Percentiles rank a stretch among this genome's conserved stretches.
Conservation (phyloP, 2,797 vertebrate species). For the Eptatretus atami region DNA sequence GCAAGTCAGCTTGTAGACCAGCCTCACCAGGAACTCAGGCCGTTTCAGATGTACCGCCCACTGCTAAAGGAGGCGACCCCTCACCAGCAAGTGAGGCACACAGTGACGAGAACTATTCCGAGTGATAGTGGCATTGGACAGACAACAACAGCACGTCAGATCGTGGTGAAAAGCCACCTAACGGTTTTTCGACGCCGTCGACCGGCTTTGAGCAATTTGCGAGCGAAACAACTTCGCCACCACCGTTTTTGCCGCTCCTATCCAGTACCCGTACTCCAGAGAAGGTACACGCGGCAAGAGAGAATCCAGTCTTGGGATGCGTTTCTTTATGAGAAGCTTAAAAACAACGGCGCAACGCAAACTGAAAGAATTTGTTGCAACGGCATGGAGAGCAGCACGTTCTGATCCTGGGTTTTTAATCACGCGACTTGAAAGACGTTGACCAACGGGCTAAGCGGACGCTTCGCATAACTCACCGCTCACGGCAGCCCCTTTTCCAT, state of each 20-base stretch:
- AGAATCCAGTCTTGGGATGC: conserved; percentile 29
- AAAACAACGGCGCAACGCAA: conserved; percentile 66
- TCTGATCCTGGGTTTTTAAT: conserved; percentile 75
- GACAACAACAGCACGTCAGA: conserved; percentile 69
- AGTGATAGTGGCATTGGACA: conserved; percentile 60
- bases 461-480: conserved; percentile 50
- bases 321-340: conserved; percentile 41
- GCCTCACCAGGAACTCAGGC: conserved; percentile 39
- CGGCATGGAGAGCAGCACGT: conserved; percentile 16
- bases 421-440: conserved; percentile 56
- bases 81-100: conserved; percentile 63
- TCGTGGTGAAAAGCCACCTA: conserved; percentile 40
- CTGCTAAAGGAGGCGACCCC: conserved; percentile 60
- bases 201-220: conserved; percentile 14
- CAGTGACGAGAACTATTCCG: conserved; percentile 53
- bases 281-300: conserved; percentile 69
- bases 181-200: conserved; percentile 41
- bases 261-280: conserved; percentile 55
- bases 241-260: conserved; percentile 46
- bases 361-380: conserved; percentile 71
- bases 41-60: conserved; percentile 14
- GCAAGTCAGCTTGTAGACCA: conserved; percentile 17
- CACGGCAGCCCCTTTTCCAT: conserved; percentile 55
- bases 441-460: conserved; percentile 36
- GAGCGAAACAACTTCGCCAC: conserved; percentile 45